Evolutionary conservation across 2,797 vertebrate genomes (phyloP).

Genomic region (Myripristis murdjan): DNA sequence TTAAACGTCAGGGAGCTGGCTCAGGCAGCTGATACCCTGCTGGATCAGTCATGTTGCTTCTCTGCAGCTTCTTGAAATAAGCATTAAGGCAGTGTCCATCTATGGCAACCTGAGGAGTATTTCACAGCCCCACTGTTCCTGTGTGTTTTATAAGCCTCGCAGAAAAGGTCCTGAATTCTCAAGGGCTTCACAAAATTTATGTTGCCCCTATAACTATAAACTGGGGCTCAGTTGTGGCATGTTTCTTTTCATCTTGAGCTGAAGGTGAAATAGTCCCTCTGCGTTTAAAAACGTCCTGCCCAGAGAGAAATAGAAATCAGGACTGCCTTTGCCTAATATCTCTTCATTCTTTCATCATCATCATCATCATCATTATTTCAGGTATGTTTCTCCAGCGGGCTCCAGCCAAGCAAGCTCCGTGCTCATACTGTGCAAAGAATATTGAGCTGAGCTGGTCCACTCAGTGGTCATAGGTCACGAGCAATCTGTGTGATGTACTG

Average conservation of each 20-base stretch:
- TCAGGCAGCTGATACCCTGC: conserved; percentile 8
- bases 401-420: neutral
- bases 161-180: conserved; percentile 59
- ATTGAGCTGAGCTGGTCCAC: conserved; percentile 37
- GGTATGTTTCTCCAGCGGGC: conserved; percentile 3
- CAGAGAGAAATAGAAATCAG: conserved; percentile 43
- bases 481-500: conserved; percentile 71
- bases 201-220: conserved; percentile 48
- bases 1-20: conserved; percentile 26
- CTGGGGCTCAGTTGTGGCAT: conserved; percentile 9
- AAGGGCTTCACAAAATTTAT: conserved; percentile 50
- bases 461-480: conserved; percentile 69
- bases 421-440: conserved; percentile 10
- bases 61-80: conserved; percentile 31
- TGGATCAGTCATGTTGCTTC: conserved; percentile 15
- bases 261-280: conserved; percentile 37
- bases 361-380: conserved; percentile 28
- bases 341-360: conserved; percentile 13
- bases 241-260: conserved; percentile 30
- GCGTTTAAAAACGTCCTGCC: conserved; percentile 22
- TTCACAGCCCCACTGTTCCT: conserved; percentile 41
- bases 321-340: neutral
- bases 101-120: conserved; percentile 58
- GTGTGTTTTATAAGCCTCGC: conserved; percentile 50
- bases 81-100: conserved; percentile 54